These are phyloP conservation scores for Matsumyia berberina DNA, from an alignment of 2,888 invertebrate species.

Conservation along the genomic window DNA sequence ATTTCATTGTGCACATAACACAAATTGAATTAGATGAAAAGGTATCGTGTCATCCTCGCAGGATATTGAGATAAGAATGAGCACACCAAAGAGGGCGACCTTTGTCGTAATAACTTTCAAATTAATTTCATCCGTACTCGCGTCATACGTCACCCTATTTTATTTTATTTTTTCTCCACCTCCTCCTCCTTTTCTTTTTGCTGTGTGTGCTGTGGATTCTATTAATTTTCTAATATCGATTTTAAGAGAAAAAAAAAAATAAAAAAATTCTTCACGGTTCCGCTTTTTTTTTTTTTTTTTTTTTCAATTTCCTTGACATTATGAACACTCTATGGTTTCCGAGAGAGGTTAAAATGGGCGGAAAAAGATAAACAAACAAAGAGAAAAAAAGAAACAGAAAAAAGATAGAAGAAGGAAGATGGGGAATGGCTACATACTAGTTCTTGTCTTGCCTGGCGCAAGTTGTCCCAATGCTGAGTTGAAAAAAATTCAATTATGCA, in stretches of 20 bases:
- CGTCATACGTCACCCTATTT: conserved; percentile 37
- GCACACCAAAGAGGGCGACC: neutral
- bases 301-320: conserved; percentile 68
- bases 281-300: conserved; percentile 46
- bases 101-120: conserved; percentile 26
- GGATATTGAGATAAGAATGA: neutral
- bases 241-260: conserved; percentile 45
- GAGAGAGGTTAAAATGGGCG: conserved; percentile 54
- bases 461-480: neutral
- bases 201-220: conserved; percentile 37
- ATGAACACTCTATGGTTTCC: conserved; percentile 69
- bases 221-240: conserved; percentile 71
- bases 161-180: neutral
- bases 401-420: neutral
- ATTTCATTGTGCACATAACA: neutral
- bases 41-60: neutral
- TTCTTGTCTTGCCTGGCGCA: neutral
- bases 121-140: conserved; percentile 28
- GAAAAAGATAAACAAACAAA: conserved; percentile 33
- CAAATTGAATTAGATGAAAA: conserved; percentile 11
- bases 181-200: neutral
- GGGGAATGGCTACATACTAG: conserved; percentile 1
- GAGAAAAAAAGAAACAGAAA: neutral
- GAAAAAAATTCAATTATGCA: neutral
- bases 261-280: conserved; percentile 54